Evolutionary conservation across 2,888 invertebrate species (phyloP), one percentile per base, ranked within the genome.

Genomic region (Tipula confusa): DNA sequence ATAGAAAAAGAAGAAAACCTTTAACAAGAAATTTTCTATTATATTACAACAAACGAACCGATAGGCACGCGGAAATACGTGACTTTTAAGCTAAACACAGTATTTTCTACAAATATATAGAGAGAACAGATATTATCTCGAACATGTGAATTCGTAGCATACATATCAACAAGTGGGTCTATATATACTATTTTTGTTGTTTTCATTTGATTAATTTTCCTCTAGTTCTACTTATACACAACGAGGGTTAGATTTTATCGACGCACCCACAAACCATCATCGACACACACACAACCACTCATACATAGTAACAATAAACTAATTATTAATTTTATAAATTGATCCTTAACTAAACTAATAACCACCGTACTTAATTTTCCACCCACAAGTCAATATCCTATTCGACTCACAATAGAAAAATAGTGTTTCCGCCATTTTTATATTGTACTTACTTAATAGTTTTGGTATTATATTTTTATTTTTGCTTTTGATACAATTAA

Each of bases 131-230:
- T 64, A 64, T 1, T 7, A 64, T 64, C 64, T 64, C 24, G 24
- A 24, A 64, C 64, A 64, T 64, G 64, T 64, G 64, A 64, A 64
- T 24, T 64, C 64, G 64, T 64, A 13, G 24, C 24, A 24, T 4
- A 13, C 24, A 64, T 64, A 64, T 64, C 64, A 64, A 64, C 64
- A 64, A 64, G 64, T 64, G 64, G 64, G 64, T 64, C 64, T 64
- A n/a, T 18, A 64, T 24, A 64, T 64, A 64, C 7, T 9, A 11
- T 64, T 64, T 24, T 33, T 24, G 11, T 64, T 43, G 15, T 18
- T 43, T 1, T 18, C n/a, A n/a, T n/a, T n/a, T n/a, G n/a, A 9
- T 43, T 64, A 18, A 24, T 64, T 64, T 64, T 64, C 64, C 24
- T 18, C 33, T 33, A 33, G 6, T 33, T 33, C 33, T 1, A 1